Conservation (phyloP, 2,888 invertebrate genomes). For the Prosopocoilus inquinatus region DNA sequence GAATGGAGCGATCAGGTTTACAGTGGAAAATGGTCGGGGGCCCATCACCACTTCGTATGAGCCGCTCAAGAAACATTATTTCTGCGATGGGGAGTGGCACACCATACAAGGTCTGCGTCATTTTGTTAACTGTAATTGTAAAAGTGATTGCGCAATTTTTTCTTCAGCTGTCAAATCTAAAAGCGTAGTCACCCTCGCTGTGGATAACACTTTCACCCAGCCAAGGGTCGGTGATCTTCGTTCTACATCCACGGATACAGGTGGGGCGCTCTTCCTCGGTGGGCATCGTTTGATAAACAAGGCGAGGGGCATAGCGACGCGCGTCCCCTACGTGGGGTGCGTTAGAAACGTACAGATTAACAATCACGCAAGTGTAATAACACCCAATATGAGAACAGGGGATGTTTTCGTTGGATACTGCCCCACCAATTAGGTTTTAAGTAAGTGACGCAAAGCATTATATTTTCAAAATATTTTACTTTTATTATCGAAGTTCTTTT, state of each 20-base stretch:
- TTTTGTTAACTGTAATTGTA: slow-evolving; percentile 22
- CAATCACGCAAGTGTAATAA: slow-evolving; percentile 53
- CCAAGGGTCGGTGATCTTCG: slow-evolving; percentile 64
- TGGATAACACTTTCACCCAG: slow-evolving; percentile 75
- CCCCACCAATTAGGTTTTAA: slow-evolving; percentile 63
- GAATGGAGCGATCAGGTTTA: slow-evolving; percentile 79
- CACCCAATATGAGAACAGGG: slow-evolving; percentile 63
- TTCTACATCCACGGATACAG: slow-evolving; percentile 73
- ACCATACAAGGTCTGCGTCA: slow-evolving; percentile 64
- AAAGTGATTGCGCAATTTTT: neutral
- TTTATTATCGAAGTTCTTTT: too few species aligned
- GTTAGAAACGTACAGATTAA: slow-evolving; percentile 70
- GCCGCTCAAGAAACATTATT: slow-evolving; percentile 62
- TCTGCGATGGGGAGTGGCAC: slow-evolving; percentile 97
- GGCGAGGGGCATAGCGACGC: slow-evolving; percentile 67
- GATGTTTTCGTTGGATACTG: slow-evolving; percentile 77
- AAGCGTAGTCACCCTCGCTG: slow-evolving; percentile 82
- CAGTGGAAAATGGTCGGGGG: slow-evolving; percentile 81
- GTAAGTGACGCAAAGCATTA: too few species aligned
- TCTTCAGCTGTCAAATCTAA: slow-evolving; percentile 77
- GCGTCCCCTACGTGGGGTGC: slow-evolving; percentile 76
- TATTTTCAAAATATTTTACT: too few species aligned
- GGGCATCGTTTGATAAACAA: slow-evolving; percentile 66
- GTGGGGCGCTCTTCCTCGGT: slow-evolving; percentile 86
- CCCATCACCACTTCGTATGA: slow-evolving; percentile 72